These are phyloP conservation scores for Drosophila limbata DNA, from an alignment of 2,888 invertebrate species.

Conservation along the genomic window DNA sequence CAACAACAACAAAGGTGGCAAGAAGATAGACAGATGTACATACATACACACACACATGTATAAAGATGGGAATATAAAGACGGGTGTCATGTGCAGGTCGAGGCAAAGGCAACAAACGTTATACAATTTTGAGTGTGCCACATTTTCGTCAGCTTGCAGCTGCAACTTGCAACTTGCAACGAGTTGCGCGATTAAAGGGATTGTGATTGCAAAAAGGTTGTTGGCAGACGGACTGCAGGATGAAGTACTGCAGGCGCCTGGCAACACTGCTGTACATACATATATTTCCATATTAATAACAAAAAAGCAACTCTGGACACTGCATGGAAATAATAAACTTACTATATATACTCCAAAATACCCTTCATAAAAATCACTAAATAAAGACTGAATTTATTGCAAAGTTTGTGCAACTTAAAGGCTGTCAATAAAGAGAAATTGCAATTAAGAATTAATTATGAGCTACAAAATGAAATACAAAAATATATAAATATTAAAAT, in stretches of 20 bases:
- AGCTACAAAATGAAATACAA: too few relatives aligned
- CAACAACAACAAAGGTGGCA: slow-evolving; percentile 7
- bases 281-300: slow-evolving; percentile 40
- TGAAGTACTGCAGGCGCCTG: neutral
- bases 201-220: neutral
- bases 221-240: neutral
- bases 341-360: neutral
- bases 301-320: slow-evolving; percentile 4
- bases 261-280: neutral
- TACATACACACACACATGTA: slow-evolving; percentile 1
- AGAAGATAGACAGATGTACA: slow-evolving; percentile 5
- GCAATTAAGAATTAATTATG: too few relatives aligned
- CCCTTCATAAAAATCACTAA: neutral
- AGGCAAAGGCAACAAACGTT: slow-evolving; percentile 32
- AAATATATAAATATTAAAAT: too few relatives aligned
- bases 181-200: slow-evolving; percentile 16
- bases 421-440: too few relatives aligned
- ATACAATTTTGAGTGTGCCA: slow-evolving; percentile 43
- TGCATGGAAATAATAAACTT: neutral
- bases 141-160: slow-evolving; percentile 33
- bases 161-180: neutral
- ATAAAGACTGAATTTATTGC: neutral
- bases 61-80: slow-evolving; percentile 11
- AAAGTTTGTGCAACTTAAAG: neutral
- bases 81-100: slow-evolving; percentile 30